phyloP scores from a whole-genome alignment of 30 jellyfish, hydroid and myxozoan genomes.

The Aurelia coerulea region DNA sequence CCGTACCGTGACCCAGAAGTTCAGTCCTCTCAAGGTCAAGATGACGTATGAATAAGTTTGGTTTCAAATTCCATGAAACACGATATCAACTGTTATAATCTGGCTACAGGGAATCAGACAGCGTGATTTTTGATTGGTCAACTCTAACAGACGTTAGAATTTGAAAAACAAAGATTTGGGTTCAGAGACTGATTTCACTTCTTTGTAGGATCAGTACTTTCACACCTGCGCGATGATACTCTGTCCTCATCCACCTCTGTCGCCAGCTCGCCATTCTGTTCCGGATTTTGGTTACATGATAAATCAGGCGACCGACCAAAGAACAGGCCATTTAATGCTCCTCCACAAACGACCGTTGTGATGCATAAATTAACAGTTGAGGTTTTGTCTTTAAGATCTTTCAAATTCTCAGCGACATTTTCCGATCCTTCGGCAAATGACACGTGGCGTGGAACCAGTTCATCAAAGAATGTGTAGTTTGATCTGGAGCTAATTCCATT shows the following conservation, averaged over 20 bases:
- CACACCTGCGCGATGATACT: no score
- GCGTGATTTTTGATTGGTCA: no score
- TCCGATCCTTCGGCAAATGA: not conserved
- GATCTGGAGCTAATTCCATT: no score
- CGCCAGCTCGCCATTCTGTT: not conserved
- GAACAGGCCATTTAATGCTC: conserved; percentile 2
- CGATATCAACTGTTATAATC: no score
- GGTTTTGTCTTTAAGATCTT: not conserved
- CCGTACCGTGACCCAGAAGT: no score
- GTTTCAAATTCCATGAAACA: no score
- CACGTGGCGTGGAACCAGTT: not conserved
- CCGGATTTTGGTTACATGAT: not conserved
- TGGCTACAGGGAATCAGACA: no score
- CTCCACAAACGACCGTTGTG: conserved; percentile 2
- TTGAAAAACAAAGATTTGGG: no score
- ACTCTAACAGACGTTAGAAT: no score
- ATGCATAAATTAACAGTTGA: conserved; percentile 4
- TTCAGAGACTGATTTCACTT: not conserved
- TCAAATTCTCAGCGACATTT: not conserved
- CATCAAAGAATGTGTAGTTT: no score
- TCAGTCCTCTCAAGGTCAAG: no score
- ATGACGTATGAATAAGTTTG: no score
- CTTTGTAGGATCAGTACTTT: not conserved
- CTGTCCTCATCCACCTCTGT: not conserved
- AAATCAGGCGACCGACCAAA: not conserved